Conservation (phyloP, 2,113 vertebrate species). For the Nibea coibor region DNA sequence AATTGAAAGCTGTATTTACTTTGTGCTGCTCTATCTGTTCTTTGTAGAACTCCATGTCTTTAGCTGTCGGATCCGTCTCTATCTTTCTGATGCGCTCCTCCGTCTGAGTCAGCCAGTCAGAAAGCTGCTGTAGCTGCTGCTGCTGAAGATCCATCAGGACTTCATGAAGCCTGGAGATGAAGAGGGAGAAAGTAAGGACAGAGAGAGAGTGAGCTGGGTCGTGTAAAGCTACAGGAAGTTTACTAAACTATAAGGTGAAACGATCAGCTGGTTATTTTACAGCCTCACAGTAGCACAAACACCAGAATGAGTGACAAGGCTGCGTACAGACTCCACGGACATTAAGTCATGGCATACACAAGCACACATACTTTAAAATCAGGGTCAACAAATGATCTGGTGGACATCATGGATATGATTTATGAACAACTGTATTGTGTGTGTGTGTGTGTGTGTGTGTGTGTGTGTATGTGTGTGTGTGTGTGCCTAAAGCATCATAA, state of each 20-base stretch:
- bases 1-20: slow-evolving; percentile 64
- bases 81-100: slow-evolving; percentile 94
- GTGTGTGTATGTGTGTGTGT: too few species aligned
- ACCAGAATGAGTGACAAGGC: neutral
- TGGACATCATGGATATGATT: slow-evolving; percentile 13
- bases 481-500: slow-evolving; percentile 65
- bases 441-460: too few species aligned
- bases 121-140: slow-evolving; percentile 94
- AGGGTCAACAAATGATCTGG: slow-evolving; percentile 26
- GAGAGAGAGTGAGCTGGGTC: neutral
- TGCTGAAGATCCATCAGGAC: slow-evolving; percentile 97
- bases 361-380: neutral
- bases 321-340: neutral
- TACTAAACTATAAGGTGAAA: slow-evolving; percentile 4
- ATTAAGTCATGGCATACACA: slow-evolving; percentile 3
- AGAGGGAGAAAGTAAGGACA: neutral
- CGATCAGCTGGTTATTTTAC: neutral
- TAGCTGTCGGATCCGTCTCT: slow-evolving; percentile 83
- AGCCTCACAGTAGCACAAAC: slow-evolving; percentile 19
- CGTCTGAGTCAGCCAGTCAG: slow-evolving; percentile 91
- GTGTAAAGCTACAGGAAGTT: neutral
- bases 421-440: slow-evolving; percentile 2
- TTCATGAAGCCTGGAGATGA: slow-evolving; percentile 90
- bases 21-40: slow-evolving; percentile 93
- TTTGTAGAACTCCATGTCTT: slow-evolving; percentile 86